phyloP scores from a whole-genome alignment of 2,888 invertebrate genomes.

The Capitulum mitella region DNA sequence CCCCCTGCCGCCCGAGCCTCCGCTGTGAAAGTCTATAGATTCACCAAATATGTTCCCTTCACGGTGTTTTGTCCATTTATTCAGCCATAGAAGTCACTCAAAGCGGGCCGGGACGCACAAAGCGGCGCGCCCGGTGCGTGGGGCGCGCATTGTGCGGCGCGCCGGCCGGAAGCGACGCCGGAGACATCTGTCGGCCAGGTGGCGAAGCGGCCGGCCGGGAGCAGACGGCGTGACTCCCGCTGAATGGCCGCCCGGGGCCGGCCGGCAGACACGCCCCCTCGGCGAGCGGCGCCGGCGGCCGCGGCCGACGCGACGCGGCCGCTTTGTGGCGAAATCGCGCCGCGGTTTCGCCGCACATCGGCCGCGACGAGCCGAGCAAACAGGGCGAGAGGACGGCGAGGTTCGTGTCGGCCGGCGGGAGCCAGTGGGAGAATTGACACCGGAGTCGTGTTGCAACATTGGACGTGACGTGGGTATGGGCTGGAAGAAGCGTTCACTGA shows the following conservation, averaged over 20 bases:
- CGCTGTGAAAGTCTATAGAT: background rate
- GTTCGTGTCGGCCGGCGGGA: too few species aligned
- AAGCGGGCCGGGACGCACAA: background rate
- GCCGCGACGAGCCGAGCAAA: too few species aligned
- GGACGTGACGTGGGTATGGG: too few species aligned
- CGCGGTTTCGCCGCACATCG: too few species aligned
- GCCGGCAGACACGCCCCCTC: background rate
- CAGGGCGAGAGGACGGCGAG: too few species aligned
- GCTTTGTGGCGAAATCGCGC: too few species aligned
- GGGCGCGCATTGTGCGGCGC: slow-evolving; percentile 13
- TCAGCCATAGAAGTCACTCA: slow-evolving; percentile 17
- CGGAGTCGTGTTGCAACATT: too few species aligned
- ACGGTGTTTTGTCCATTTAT: slow-evolving; percentile 17
- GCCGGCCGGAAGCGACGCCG: background rate
- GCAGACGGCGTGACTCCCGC: background rate
- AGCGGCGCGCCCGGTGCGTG: background rate
- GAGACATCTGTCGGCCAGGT: background rate
- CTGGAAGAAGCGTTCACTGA: too few species aligned
- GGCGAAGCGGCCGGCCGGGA: background rate
- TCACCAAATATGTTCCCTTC: slow-evolving; percentile 19
- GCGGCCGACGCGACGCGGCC: too few species aligned
- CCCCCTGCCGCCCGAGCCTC: background rate
- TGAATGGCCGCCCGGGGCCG: background rate
- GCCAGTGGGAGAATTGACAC: too few species aligned
- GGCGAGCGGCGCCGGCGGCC: background rate